Conservation (phyloP, 1,140 invertebrate genomes). For the Mercenaria mercenaria region DNA sequence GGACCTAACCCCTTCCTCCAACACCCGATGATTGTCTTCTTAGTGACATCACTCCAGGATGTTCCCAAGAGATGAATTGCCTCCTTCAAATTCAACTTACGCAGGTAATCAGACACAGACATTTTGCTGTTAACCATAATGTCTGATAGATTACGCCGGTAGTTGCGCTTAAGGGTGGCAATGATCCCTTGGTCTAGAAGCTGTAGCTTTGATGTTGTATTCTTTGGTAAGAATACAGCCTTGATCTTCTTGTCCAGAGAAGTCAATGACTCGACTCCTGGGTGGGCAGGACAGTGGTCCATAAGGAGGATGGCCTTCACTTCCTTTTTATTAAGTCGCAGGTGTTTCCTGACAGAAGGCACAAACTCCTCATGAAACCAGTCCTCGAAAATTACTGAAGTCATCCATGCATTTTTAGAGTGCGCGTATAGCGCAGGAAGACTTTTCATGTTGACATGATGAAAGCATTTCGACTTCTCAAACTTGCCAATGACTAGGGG, state of each 20-base stretch:
- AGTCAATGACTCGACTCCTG: background rate
- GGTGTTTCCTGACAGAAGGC: background rate
- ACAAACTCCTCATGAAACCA: too few species aligned
- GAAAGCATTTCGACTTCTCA: background rate
- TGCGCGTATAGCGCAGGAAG: background rate
- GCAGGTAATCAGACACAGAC: background rate
- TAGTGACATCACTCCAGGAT: constrained; percentile 1
- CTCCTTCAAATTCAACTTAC: background rate
- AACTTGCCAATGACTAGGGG: constrained; percentile 22
- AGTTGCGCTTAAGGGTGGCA: background rate
- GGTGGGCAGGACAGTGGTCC: constrained; percentile 63
- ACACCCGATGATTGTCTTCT: background rate
- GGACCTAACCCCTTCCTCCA: background rate
- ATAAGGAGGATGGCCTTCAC: background rate
- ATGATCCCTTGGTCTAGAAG: too few species aligned
- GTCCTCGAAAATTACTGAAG: too few species aligned
- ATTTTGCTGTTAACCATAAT: background rate
- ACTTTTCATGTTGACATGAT: too few species aligned
- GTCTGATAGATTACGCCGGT: background rate
- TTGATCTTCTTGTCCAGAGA: too few species aligned
- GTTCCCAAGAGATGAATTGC: background rate
- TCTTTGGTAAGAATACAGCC: too few species aligned
- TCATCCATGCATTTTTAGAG: constrained; percentile 65
- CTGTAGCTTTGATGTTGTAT: too few species aligned
- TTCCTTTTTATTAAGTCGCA: too few species aligned